A percentile compares a stretch with the other conserved stretches of the same genome.
phyloP scores from a whole-genome alignment of 1,140 invertebrate genomes.

The Aphis gossypii region DNA sequence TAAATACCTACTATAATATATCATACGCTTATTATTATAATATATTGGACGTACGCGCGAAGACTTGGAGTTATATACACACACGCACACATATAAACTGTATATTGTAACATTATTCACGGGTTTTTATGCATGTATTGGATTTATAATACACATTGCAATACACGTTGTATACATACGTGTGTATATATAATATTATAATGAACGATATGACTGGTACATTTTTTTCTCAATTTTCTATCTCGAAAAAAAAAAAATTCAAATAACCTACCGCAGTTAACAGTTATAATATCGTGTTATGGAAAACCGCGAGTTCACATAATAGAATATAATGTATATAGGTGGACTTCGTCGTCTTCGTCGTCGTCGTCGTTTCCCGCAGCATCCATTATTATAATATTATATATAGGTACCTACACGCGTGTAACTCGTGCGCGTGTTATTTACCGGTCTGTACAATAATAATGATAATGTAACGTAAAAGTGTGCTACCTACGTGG shows the following conservation, averaged over 20 bases:
- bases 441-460: background rate
- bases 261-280: constrained; percentile 10
- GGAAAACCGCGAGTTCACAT: constrained; percentile 2
- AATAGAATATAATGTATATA: background rate
- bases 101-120: too few relatives aligned
- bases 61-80: too few relatives aligned
- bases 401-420: background rate
- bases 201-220: background rate
- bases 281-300: background rate
- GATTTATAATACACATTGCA: too few relatives aligned
- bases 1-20: too few relatives aligned
- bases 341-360: background rate
- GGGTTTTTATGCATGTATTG: too few relatives aligned
- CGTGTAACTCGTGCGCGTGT: background rate
- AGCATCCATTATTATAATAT: background rate
- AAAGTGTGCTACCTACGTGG: constrained; percentile 16
- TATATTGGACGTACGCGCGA: too few relatives aligned
- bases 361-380: background rate
- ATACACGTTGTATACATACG: background rate
- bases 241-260: background rate
- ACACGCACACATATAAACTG: too few relatives aligned
- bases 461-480: background rate
- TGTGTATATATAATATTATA: background rate
- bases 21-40: too few relatives aligned
- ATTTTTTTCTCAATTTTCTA: background rate